Conservation (phyloP, 1,140 invertebrate species). For the Lordiphosa collinella region DNA sequence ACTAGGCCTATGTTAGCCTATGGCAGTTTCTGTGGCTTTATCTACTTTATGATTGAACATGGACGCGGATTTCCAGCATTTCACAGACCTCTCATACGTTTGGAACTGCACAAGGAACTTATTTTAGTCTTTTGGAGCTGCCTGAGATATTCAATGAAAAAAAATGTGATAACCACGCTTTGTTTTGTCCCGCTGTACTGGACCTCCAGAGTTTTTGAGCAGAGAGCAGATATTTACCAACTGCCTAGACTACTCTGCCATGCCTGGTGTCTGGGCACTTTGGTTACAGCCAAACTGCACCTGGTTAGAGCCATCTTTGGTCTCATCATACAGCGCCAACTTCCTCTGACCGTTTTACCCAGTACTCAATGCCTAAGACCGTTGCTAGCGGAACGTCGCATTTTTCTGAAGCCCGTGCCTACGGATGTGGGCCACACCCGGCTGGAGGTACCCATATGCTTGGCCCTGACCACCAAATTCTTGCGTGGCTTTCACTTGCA, state of each 20-base stretch:
- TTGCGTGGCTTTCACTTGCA: slow-evolving; percentile 33
- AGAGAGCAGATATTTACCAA: background rate
- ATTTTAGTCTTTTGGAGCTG: background rate
- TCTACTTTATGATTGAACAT: slow-evolving; percentile 11
- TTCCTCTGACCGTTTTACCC: slow-evolving; percentile 11
- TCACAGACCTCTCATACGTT: background rate
- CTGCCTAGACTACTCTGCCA: background rate
- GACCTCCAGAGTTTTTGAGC: background rate
- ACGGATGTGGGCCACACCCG: too few species aligned
- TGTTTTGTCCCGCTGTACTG: slow-evolving; percentile 1
- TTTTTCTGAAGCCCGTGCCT: background rate
- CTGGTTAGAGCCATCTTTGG: background rate
- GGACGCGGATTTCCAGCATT: background rate
- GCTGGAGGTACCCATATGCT: slow-evolving; percentile 1
- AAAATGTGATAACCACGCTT: background rate
- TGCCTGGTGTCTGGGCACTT: background rate
- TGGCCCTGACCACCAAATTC: slow-evolving; percentile 2
- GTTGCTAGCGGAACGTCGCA: background rate
- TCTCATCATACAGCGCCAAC: background rate
- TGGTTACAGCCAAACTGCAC: slow-evolving; percentile 22
- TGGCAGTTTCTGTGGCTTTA: slow-evolving; percentile 15
- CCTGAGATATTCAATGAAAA: background rate
- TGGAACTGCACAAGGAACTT: background rate
- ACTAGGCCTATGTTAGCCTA: background rate
- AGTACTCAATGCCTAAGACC: background rate